Conservation (phyloP, 2,888 invertebrate species). For the Campoletis raptor region DNA sequence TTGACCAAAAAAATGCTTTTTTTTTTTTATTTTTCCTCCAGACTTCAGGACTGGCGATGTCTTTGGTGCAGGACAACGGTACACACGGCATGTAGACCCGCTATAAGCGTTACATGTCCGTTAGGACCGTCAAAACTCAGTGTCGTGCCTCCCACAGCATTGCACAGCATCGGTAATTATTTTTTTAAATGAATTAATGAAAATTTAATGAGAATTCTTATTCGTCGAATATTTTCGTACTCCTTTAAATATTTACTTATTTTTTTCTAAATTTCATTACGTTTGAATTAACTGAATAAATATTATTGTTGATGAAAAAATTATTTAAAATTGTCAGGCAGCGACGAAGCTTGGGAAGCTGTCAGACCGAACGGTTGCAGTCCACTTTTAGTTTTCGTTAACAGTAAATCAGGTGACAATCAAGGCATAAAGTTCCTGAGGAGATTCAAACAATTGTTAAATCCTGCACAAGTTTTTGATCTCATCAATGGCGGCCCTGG, state of each 20-base stretch:
- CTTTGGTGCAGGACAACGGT: conserved; percentile 97
- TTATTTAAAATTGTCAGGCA: conserved; percentile 81
- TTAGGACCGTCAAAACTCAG: conserved; percentile 96
- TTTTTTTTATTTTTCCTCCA: conserved; percentile 79
- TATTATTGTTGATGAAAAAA: conserved; percentile 11
- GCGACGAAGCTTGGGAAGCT: conserved; percentile 97
- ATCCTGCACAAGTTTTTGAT: conserved; percentile 99
- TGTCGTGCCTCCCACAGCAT: conserved; percentile 96
- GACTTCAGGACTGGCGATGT: conserved; percentile 98
- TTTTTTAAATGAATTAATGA: background rate
- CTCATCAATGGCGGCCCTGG: conserved; percentile 94
- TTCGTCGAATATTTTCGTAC: background rate
- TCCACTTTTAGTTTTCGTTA: conserved; percentile 98
- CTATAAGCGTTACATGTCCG: conserved; percentile 92
- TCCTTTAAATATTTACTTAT: conserved; percentile 1
- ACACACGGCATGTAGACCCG: conserved; percentile 95
- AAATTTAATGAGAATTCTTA: background rate
- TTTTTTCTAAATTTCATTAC: background rate
- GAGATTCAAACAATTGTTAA: conserved; percentile 96
- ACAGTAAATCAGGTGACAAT: conserved; percentile 98
- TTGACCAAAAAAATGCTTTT: background rate
- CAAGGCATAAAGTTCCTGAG: conserved; percentile 98
- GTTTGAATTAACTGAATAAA: conserved; percentile 21
- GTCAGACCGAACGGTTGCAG: conserved; percentile 88
- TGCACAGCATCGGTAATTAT: conserved; percentile 91